Base-by-base conservation (phyloP, 2,888 invertebrate genomes). In the Mythimna albipuncta region DNA sequence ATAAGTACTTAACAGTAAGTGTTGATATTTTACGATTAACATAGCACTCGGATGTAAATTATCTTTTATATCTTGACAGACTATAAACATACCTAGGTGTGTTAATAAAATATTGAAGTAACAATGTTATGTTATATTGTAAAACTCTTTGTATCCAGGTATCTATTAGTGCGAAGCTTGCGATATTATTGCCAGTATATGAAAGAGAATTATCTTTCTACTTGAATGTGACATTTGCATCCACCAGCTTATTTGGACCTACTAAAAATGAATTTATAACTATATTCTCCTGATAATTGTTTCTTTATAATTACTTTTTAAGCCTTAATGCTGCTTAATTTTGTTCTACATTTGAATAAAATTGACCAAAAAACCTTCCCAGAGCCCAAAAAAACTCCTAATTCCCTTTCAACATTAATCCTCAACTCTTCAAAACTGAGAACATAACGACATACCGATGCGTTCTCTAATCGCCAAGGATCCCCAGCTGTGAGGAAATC, bases 401-500 rank as follows among this genome's bases (percentile, higher is more conserved):
- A 85, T 75, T 79, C 68, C 72, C 11, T 79, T 76, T 80, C 54
- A 75, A 85, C 77, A 84, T 83, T 87, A 83, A 84, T 82, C 79
- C 82, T 79, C 76, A 77, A 79, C 71, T 80, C 75, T 79, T 82
- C 75, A 78, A 77, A 86, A 81, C 84, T 74, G 63, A 79, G 80
- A 83, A 75, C 68, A 70, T 78, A 85, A 82, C 79, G 72, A 84
- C 70, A 80, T 86, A 75, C 73, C 83, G 72, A 82, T 83, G 79
- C 66, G 44, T 70, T 75, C 70, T 57, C 72, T 74, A 74, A 83
- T 85, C 87, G 90, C 65, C 90, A 90, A 72, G 91, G 89, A 88
- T 85, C 90, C 87, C 92, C 92, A 87, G 88, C 92, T 91, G 93
- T 89, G 92, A 92, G 90, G 91, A 91, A 91, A 93, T 94, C 95